A percentile compares a stretch with the other conserved stretches of the same genome.
These are phyloP conservation scores for Poecile montanus DNA, from an alignment of 2,797 vertebrate species.

Conservation along the genomic window DNA sequence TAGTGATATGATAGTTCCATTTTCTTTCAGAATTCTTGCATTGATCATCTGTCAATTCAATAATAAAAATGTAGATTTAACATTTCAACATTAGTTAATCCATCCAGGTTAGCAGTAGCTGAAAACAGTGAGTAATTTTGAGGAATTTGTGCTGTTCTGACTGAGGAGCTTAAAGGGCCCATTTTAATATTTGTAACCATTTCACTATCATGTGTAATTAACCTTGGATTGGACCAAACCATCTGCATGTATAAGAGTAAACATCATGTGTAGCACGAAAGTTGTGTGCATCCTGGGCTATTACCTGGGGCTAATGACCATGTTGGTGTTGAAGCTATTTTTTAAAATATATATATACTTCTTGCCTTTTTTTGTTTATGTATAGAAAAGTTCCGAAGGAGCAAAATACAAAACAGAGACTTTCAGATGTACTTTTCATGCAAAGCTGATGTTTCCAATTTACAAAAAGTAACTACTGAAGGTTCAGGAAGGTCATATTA, in stretches of 20 bases:
- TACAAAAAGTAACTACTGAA: neutral
- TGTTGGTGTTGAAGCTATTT: neutral
- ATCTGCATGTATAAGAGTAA: neutral
- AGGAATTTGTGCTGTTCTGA: neutral
- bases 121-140: neutral
- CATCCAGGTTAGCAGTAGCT: neutral
- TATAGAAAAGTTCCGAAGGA: neutral
- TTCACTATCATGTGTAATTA: neutral
- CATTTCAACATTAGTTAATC: neutral
- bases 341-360: accelerated
- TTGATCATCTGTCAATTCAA: neutral
- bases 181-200: neutral
- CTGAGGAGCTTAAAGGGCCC: neutral
- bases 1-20: neutral
- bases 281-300: neutral
- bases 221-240: neutral
- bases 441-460: neutral
- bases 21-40: neutral
- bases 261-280: neutral
- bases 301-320: neutral
- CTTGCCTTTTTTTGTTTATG: neutral
- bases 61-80: neutral
- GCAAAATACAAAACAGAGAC: neutral
- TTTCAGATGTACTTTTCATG: neutral
- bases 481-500: neutral